Percentiles rank a stretch among this genome's conserved stretches.
Conservation (phyloP, 2,888 invertebrate genomes). For the Chromoteleia sp. region DNA sequence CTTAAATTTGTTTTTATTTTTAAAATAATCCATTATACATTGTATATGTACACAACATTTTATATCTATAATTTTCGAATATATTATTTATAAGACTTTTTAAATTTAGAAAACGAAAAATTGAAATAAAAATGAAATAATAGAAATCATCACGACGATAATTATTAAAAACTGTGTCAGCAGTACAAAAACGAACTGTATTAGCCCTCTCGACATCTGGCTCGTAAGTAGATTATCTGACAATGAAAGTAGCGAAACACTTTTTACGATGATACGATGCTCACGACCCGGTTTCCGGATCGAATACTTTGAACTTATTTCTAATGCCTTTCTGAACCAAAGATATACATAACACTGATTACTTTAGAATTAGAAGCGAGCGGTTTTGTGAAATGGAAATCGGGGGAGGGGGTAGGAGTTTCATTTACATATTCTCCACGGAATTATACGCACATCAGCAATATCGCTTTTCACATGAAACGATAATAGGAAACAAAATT, state of each 20-base stretch:
- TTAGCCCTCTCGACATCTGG: conserved; percentile 64
- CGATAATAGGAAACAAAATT: conserved; percentile 65
- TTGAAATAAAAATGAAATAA: conserved; percentile 22
- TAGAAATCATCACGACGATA: conserved; percentile 39
- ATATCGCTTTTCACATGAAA: conserved; percentile 71
- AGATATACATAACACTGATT: conserved; percentile 55
- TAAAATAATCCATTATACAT: too few species aligned
- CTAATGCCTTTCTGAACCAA: conserved; percentile 51
- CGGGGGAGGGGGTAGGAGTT: too few species aligned
- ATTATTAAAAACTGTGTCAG: conserved; percentile 61
- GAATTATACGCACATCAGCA: conserved; percentile 47
- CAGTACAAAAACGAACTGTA: conserved; percentile 59
- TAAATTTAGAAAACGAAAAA: background rate
- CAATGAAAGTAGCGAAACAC: conserved; percentile 83
- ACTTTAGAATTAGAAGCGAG: conserved; percentile 53
- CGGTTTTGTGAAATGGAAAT: conserved; percentile 67
- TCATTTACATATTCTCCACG: conserved; percentile 45
- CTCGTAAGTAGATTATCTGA: conserved; percentile 73
- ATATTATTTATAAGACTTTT: too few species aligned
- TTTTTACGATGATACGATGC: conserved; percentile 81
- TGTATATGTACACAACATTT: too few species aligned
- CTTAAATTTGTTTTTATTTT: too few species aligned
- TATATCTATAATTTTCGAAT: too few species aligned
- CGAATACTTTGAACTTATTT: conserved; percentile 77
- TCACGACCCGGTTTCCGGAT: conserved; percentile 82